These are phyloP conservation scores for Takifugu flavidus DNA, from an alignment of 2,113 vertebrate species.

Conservation along the genomic window DNA sequence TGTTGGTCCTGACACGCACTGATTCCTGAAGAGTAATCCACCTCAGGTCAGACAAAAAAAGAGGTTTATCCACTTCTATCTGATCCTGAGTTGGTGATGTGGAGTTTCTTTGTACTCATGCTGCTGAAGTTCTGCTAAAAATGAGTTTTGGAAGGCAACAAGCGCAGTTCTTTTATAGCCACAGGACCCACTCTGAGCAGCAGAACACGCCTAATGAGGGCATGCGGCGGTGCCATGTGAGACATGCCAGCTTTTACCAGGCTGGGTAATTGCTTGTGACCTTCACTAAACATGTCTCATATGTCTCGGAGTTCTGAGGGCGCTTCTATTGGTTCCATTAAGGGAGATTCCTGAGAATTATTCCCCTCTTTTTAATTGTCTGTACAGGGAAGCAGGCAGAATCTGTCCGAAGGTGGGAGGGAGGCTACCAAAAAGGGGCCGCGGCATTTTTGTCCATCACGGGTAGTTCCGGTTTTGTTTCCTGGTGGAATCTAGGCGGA, in stretches of 20 bases:
- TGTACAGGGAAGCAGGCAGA: conserved; percentile 12
- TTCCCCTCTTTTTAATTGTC: not conserved
- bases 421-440: not conserved
- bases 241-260: conserved; percentile 66
- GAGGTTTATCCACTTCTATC: conserved; percentile 52
- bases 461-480: conserved; percentile 15
- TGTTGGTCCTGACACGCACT: conserved; percentile 38
- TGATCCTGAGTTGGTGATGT: conserved; percentile 56
- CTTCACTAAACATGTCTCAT: conserved; percentile 60
- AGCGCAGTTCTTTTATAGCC: conserved; percentile 66
- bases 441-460: conserved; percentile 3
- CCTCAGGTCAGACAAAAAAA: conserved; percentile 13
- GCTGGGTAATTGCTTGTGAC: conserved; percentile 69
- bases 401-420: no score
- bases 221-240: conserved; percentile 59
- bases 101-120: conserved; percentile 62
- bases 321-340: conserved; percentile 54
- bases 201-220: conserved; percentile 70
- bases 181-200: conserved; percentile 57
- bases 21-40: conserved; percentile 23
- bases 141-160: conserved; percentile 48
- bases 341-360: conserved; percentile 32
- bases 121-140: conserved; percentile 52
- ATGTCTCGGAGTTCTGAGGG: conserved; percentile 46
- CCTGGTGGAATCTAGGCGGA: conserved; percentile 29